Percentiles rank a stretch among this genome's conserved stretches.
Conservation (phyloP, 1,140 invertebrate species). For the Trichonephila inaurata region DNA sequence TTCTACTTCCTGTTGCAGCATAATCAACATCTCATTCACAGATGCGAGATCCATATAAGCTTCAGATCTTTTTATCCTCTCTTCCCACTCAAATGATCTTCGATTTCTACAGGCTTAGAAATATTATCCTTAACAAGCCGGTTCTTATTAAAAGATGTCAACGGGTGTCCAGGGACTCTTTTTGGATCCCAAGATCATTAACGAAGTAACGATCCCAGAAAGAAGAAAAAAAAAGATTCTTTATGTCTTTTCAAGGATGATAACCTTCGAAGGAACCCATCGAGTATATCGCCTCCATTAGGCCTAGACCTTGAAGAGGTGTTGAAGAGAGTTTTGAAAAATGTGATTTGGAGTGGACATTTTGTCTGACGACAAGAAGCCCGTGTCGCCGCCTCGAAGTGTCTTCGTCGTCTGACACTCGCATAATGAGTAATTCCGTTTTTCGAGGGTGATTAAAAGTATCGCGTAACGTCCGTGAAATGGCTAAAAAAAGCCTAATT, state of each 20-base stretch:
- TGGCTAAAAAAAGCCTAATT: neutral
- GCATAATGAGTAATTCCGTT: neutral
- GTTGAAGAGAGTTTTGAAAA: neutral
- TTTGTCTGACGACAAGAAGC: neutral
- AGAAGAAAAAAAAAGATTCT: neutral
- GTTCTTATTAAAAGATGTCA: neutral
- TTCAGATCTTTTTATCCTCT: no score
- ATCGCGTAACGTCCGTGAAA: neutral
- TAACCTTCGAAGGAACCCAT: neutral
- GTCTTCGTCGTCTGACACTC: neutral
- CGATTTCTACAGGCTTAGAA: neutral
- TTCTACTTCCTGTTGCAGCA: no score
- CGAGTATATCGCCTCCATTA: neutral
- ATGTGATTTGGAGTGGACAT: neutral
- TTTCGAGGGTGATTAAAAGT: neutral
- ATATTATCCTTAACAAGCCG: neutral
- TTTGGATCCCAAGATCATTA: slow-evolving; percentile 1
- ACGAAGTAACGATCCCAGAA: neutral
- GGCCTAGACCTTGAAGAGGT: neutral
- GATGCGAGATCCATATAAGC: no score
- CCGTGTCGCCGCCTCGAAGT: neutral
- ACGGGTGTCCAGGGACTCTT: neutral
- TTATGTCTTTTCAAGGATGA: neutral
- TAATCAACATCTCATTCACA: no score
- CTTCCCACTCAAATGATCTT: neutral